Evolutionary conservation across 1,140 invertebrate species (phyloP), one percentile per base, ranked within the genome.

Genomic region (Papilio xuthus): DNA sequence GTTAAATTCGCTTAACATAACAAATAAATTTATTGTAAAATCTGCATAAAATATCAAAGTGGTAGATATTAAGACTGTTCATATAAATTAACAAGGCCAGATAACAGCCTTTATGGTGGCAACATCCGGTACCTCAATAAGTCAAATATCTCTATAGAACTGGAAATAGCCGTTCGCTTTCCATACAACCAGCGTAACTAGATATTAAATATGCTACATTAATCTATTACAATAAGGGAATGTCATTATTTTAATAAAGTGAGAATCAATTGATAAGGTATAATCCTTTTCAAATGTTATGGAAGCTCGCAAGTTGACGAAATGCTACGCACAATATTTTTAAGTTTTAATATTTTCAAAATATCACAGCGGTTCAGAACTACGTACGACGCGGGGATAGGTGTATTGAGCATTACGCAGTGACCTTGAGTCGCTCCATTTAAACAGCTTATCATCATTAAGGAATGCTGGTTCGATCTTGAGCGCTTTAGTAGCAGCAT

Each of bases 11-110:
- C 42, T 56, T 75, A 4, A 20, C 13, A 75, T 32, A 13, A 10
- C 18, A 47, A n/a, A 41, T 56, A 63, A 20, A 60, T 32, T 60
- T 15, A 76, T 76, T 37, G 9, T 56, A 28, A 28, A 56, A 76
- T 76, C 63, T 53, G 15, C 74, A 76, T 76, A 60, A 76, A 76
- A 60, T 76, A 76, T 76, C 56, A 63, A 23, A 20, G 74, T 42
- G 53, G 50, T 60, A 63, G 74, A 41, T 60, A 76, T 76, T 76
- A 76, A 76, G 28, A 37, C 56, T 76, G 74, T 76, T 76, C 74
- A 76, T 76, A 76, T 76, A 60, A 76, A 60, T 76, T 76, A 76
- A 60, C 50, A 76, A 32, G 53, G 74, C 74, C 18, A 60, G 74
- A 76, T 76, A 76, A 60, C 50, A 60, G 20, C 74, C 50, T 63